Conservation (phyloP, 2,797 vertebrate genomes). For the Esox lucius region DNA sequence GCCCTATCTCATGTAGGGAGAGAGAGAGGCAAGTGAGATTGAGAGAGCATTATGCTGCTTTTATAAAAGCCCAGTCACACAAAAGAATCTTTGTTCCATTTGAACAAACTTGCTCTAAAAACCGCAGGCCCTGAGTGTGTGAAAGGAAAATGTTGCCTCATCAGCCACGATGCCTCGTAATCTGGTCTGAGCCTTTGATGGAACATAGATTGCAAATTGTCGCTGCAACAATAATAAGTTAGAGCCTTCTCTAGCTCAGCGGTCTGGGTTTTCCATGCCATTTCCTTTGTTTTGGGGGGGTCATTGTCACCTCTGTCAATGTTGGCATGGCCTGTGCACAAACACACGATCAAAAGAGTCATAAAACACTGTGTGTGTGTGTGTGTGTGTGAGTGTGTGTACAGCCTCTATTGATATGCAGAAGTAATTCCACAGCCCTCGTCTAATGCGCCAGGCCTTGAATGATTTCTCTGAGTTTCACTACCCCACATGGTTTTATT, state of each 20-base stretch:
- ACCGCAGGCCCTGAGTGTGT: slow-evolving; percentile 24
- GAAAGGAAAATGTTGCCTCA: slow-evolving; percentile 50
- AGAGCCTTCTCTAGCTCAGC: slow-evolving; percentile 39
- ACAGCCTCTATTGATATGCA: slow-evolving; percentile 47
- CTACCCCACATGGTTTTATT: slow-evolving; percentile 54
- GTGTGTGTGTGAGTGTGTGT: slow-evolving; percentile 1
- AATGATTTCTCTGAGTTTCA: slow-evolving; percentile 56
- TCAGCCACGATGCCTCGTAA: slow-evolving; percentile 35
- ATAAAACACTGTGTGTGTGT: slow-evolving; percentile 9
- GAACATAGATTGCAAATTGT: slow-evolving; percentile 24
- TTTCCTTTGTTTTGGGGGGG: not conserved
- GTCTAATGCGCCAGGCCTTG: slow-evolving; percentile 44
- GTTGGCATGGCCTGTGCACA: slow-evolving; percentile 30
- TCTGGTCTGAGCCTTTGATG: slow-evolving; percentile 40
- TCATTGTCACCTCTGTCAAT: slow-evolving; percentile 22
- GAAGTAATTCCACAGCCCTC: slow-evolving; percentile 14
- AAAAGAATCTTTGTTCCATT: slow-evolving; percentile 53
- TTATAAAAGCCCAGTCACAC: slow-evolving; percentile 35
- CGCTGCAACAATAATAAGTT: not conserved
- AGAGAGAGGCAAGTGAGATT: slow-evolving; percentile 8
- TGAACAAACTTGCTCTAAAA: slow-evolving; percentile 31
- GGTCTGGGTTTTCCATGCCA: slow-evolving; percentile 29
- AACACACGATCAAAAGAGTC: slow-evolving; percentile 22
- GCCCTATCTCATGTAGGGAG: not conserved
- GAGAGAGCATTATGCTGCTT: slow-evolving; percentile 31